Evolutionary conservation across 2,888 invertebrate species (phyloP), one percentile per base, ranked within the genome.

Genomic region (Brenthis daphne): DNA sequence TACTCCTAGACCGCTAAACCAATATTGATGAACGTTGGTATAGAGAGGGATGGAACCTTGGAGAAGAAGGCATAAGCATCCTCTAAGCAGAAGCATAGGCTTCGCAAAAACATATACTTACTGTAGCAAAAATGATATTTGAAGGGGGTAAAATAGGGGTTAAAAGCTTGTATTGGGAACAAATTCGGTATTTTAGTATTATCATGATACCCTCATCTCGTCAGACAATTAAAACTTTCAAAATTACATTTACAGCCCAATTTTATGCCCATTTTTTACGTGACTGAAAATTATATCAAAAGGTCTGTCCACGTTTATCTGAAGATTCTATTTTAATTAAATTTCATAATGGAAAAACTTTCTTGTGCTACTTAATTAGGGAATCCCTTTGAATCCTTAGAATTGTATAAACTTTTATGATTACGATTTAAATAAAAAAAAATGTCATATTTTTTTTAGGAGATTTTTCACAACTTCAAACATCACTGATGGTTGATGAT

Each of bases 311-410:
- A 60, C 58, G 48, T 61, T 50, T 53, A 16, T 53, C 37, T 33
- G 6, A 50, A 53, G 50, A 51, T 61, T 61, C 5, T 20, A 14
- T 53, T 61, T 61, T 65, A 65, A 69, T 69, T 65, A 60, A 47
- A 64, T n/a, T 57, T 51, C 6, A 12, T 69, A 56, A 60, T 65
- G 50, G 48, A 56, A 65, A 65, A 69, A 65, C 51, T 68, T 69
- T 69, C 58, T 64, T 20, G 47, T 29, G 37, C 37, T 54, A 50
- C 54, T 58, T 57, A 64, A 68, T 64, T 64, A 64, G 50, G 16
- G 33, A 57, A 64, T 64, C 12, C 57, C 57, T 67, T 67, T 61
- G 61, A 50, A 61, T 50, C 12, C 29, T 61, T 33, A 51, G 33
- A 37, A 60, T 60, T 50, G 24, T 60, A 53, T 6, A 16, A 53